Conservation (phyloP, 1,140 invertebrate species). For the Trinorchestia longiramus region DNA sequence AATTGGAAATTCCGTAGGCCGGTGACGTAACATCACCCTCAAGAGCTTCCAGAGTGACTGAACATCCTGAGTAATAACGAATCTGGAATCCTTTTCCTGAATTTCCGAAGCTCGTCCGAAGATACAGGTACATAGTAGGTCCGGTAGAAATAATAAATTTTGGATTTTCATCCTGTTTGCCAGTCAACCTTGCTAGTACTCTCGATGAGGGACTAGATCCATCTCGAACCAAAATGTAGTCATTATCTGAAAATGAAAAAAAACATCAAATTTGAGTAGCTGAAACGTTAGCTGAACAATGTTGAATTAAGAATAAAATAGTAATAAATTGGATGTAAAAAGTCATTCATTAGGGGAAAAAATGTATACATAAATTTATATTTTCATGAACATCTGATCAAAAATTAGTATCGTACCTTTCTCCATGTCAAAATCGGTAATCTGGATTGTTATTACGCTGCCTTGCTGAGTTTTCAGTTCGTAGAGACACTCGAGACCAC, state of each 20-base stretch:
- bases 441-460: slow-evolving; percentile 69
- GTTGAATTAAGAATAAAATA: not conserved
- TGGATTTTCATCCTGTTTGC: slow-evolving; percentile 81
- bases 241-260: slow-evolving; percentile 72
- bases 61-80: slow-evolving; percentile 69
- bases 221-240: slow-evolving; percentile 90
- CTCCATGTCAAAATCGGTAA: slow-evolving; percentile 91
- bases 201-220: slow-evolving; percentile 87
- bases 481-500: slow-evolving; percentile 93
- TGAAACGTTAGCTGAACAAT: not conserved
- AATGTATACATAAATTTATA: not conserved
- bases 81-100: slow-evolving; percentile 89
- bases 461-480: slow-evolving; percentile 85
- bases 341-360: not conserved
- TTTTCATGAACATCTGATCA: not conserved
- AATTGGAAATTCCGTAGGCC: slow-evolving; percentile 84
- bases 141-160: slow-evolving; percentile 91
- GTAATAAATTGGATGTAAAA: not conserved
- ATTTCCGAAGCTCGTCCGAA: slow-evolving; percentile 89
- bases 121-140: slow-evolving; percentile 90
- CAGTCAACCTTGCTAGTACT: slow-evolving; percentile 85
- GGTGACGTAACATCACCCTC: slow-evolving; percentile 90
- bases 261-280: not conserved
- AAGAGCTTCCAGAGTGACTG: slow-evolving; percentile 78
- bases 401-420: slow-evolving; percentile 71